Percentiles rank a stretch among this genome's conserved stretches.
Conservation (phyloP, 2,113 vertebrate genomes). For the Bubo bubo region DNA sequence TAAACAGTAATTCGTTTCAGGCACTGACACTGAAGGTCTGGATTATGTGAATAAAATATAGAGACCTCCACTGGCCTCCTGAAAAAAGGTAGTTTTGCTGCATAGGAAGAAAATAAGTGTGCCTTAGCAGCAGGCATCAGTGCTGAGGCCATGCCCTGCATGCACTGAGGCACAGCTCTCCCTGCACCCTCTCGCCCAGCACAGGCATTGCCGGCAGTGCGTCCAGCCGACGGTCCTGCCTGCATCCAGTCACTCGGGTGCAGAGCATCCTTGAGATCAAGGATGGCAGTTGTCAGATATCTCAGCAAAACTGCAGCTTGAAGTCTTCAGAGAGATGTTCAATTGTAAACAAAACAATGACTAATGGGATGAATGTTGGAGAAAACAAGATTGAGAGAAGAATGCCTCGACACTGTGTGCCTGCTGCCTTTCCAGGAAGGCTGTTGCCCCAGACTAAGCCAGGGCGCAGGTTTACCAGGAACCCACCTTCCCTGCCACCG, state of each 20-base stretch:
- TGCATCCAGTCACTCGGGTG: accelerated
- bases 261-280: background rate
- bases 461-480: background rate
- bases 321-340: background rate
- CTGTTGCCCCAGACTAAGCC: background rate
- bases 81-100: slow-evolving; percentile 50
- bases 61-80: slow-evolving; percentile 60
- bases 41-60: slow-evolving; percentile 89
- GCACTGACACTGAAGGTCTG: slow-evolving; percentile 92
- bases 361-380: background rate
- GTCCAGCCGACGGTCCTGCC: background rate
- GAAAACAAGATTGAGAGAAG: background rate
- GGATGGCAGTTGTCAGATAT: background rate
- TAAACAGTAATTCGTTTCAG: slow-evolving; percentile 99
- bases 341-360: background rate
- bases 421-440: background rate
- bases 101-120: slow-evolving; percentile 54
- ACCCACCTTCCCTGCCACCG: background rate
- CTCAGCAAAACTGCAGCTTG: background rate
- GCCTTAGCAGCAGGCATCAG: slow-evolving; percentile 20
- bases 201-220: accelerated
- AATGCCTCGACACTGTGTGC: accelerated
- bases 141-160: background rate
- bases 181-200: background rate
- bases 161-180: background rate